Evolutionary conservation across 2,888 invertebrate genomes (phyloP), one percentile per base, ranked within the genome.

Genomic region (Dynastes grantii): DNA sequence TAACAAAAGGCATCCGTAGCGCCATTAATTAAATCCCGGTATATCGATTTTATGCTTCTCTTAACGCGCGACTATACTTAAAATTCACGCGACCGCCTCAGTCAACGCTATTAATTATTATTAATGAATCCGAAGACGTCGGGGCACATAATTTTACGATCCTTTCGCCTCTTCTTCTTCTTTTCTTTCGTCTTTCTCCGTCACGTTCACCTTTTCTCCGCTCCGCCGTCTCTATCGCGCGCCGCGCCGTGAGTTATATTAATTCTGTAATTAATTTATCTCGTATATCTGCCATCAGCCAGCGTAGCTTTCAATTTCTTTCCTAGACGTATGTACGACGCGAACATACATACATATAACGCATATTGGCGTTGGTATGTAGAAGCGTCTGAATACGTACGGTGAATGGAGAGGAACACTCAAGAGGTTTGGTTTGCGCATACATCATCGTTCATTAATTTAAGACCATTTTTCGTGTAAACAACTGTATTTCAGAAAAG

Each of bases 231-330:
- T 51, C 32, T 40, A 40, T 55, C 53, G 51, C 53, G 51, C 22
- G 65, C 40, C 45, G 37, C 40, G 73, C 40, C 40, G 73, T 40
- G 58, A 55, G 58, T 73, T 58, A 58, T 73, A 73, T 73, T 73
- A 73, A 73, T 73, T 73, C 73, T 40, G 73, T 73, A 73, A 73
- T 73, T 73, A 73, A 73, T 58, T 73, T 73, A 73, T 73, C 73
- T 58, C 73, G 58, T 73, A 58, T 58, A 51, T 68, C 68, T 68
- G 68, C 68, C 51, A 51, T 51, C 51, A 63, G 65, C 45, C 40
- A 40, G 51, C 29, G 51, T 49, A 29, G 51, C 68, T 68, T 68
- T 68, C 68, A 68, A 68, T 68, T 68, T 68, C 68, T 68, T 68
- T 68, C 51, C 68, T 68, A 68, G 63, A 63, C 32, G 29, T 32